These are phyloP conservation scores for Eptesicus fuscus DNA, from an alignment of 2,113 vertebrate genomes.

Conservation along the genomic window DNA sequence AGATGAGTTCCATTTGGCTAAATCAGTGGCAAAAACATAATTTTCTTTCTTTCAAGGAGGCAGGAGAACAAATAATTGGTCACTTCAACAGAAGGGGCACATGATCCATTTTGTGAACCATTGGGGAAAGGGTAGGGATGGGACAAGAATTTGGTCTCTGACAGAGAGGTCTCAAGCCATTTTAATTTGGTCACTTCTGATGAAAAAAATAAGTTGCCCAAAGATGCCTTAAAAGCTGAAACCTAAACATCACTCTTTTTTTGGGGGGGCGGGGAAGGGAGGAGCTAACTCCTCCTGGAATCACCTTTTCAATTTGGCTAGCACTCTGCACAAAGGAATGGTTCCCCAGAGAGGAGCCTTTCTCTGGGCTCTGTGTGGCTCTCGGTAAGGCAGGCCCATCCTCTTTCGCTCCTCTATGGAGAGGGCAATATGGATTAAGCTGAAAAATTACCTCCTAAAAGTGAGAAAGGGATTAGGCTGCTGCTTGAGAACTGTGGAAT, in stretches of 20 bases:
- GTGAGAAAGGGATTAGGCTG: conserved; percentile 30
- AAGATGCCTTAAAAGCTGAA: conserved; percentile 74
- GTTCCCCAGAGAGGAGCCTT: conserved; percentile 5
- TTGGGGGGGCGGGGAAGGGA: not conserved
- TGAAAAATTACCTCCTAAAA: conserved; percentile 29
- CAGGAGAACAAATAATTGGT: not conserved
- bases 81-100: not conserved
- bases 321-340: not conserved
- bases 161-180: not conserved
- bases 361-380: conserved; percentile 21
- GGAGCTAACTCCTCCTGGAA: conserved; percentile 55
- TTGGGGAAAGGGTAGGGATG: not conserved
- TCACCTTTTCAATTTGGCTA: conserved; percentile 20
- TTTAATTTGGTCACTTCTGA: conserved; percentile 59
- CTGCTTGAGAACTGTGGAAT: conserved; percentile 54
- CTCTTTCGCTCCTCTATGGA: conserved; percentile 8
- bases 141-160: conserved; percentile 26
- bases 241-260: conserved; percentile 44
- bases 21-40: conserved; percentile 53
- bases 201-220: not conserved
- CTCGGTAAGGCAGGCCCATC: conserved; percentile 18
- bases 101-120: conserved; percentile 2
- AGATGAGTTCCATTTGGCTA: conserved; percentile 52
- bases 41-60: not conserved
- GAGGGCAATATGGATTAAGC: not conserved